Evolutionary conservation across 2,888 invertebrate species (phyloP), one percentile per base, ranked within the genome.

Genomic region (Alentia gelatinosa): DNA sequence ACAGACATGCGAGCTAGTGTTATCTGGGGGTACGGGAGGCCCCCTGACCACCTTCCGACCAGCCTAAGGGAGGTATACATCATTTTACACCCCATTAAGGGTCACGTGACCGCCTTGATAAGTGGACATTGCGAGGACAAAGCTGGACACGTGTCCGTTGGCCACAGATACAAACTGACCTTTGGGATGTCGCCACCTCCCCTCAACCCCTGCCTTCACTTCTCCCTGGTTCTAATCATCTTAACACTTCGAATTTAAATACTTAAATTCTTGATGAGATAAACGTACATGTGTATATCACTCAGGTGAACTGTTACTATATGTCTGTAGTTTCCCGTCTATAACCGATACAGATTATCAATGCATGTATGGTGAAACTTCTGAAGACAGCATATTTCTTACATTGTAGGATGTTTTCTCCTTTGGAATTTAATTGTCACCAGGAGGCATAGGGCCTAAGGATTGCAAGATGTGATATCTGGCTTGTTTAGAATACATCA

Each of bases 51-150:
- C 1, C 4, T 5, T 7, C 30, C 42, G 33, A 9, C 37, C 40
- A 1, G 23, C 83, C 83, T 26, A 33, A 33, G 86, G 86, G 86
- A 86, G 86, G 86, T 86, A 86, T 86, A 86, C 86, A 86, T 86
- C 86, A 86, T 86, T 86, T 86, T 47, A 86, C 86, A 86, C 86
- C 86, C 86, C 86, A 86, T 86, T 86, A 86, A 39, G 47, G 42
- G 47, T 1, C 86, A 47, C 86, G 86, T 86, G 86, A 42, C n/a
- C 86, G 30, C 50, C 42, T 33, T 86, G 86, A 83, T 47, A 47
- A 86, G 47, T 47, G 42, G 86, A 86, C 86, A 86, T 15, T 35
- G 86, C 15, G 33, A 0, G 33, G 42, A 86, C 86, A 86, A 86
- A 42, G 47, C 47, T 33, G 47, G 86, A 86, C 86, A 86, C 86